These are phyloP conservation scores for Tetraodon nigroviridis DNA, from an alignment of 2,113 vertebrate genomes.

Conservation along the genomic window DNA sequence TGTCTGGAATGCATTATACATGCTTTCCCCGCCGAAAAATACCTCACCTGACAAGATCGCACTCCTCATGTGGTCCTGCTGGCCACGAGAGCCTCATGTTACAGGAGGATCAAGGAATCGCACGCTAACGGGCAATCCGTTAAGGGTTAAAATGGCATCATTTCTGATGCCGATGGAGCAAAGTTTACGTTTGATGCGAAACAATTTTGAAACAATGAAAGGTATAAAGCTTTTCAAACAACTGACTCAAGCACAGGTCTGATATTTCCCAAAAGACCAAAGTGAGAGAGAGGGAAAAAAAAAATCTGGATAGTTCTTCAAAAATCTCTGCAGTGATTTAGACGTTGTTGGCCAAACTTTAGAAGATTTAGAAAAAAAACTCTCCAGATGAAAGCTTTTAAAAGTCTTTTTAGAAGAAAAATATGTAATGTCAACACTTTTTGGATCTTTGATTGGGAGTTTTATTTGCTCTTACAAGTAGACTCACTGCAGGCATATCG, in stretches of 20 bases:
- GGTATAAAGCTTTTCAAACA: background rate
- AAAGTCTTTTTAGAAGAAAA: too few species aligned
- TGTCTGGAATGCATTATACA: conserved; percentile 75
- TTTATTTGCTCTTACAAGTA: too few species aligned
- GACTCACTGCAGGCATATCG: too few species aligned
- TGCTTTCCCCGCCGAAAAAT: conserved; percentile 63
- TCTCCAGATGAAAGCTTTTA: too few species aligned
- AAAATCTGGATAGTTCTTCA: background rate
- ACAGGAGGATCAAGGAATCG: conserved; percentile 63
- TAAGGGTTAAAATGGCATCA: conserved; percentile 17
- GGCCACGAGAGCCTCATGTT: conserved; percentile 59
- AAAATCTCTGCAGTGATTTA: background rate
- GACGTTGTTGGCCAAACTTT: background rate
- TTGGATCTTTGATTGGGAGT: too few species aligned
- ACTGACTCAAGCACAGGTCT: background rate
- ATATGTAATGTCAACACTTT: too few species aligned
- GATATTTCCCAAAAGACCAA: background rate
- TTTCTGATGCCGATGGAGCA: conserved; percentile 18
- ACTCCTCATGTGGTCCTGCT: conserved; percentile 66
- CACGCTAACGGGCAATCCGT: conserved; percentile 50
- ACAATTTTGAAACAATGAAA: background rate
- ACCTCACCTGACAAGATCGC: conserved; percentile 66
- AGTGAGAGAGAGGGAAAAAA: too few species aligned
- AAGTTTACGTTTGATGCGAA: conserved; percentile 5
- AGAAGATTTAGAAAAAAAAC: background rate